These are phyloP conservation scores for Adela reaumurella DNA, from an alignment of 2,888 invertebrate genomes.

Conservation along the genomic window DNA sequence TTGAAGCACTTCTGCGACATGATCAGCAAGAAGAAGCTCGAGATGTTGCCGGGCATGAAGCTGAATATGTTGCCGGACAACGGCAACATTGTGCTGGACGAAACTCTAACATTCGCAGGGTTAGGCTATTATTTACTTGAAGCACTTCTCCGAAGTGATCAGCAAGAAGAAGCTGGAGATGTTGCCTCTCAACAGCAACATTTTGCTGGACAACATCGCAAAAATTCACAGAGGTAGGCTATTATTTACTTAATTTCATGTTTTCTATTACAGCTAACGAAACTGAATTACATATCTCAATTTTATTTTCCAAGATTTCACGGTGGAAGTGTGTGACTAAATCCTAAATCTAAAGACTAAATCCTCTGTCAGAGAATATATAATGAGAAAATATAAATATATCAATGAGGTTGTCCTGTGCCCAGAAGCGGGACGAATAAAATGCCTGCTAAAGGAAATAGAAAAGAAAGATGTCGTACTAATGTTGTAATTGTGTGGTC, in stretches of 20 bases:
- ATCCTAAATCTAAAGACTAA: no score
- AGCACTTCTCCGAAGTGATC: slow-evolving; percentile 65
- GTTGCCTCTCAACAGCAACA: slow-evolving; percentile 90
- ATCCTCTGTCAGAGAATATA: no score
- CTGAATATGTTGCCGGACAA: no score
- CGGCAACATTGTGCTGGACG: slow-evolving; percentile 90
- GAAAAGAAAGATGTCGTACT: no score
- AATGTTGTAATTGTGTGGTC: slow-evolving; percentile 19
- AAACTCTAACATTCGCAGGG: slow-evolving; percentile 84
- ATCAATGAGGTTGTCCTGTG: no score
- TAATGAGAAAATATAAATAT: no score
- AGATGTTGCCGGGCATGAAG: slow-evolving; percentile 90
- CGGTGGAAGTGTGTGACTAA: no score
- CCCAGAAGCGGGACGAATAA: no score
- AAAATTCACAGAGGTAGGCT: slow-evolving; percentile 72
- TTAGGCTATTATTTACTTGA: slow-evolving; percentile 19
- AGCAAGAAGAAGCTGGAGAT: slow-evolving; percentile 89
- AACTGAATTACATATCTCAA: no score
- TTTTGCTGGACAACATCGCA: slow-evolving; percentile 87
- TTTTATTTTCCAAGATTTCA: no score
- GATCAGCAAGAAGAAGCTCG: slow-evolving; percentile 85
- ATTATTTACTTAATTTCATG: slow-evolving; percentile 58
- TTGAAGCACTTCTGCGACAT: slow-evolving; percentile 90
- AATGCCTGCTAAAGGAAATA: no score
- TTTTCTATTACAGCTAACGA: no score